phyloP scores from a whole-genome alignment of 2,797 vertebrate species.

The Onychomys arenicola region DNA sequence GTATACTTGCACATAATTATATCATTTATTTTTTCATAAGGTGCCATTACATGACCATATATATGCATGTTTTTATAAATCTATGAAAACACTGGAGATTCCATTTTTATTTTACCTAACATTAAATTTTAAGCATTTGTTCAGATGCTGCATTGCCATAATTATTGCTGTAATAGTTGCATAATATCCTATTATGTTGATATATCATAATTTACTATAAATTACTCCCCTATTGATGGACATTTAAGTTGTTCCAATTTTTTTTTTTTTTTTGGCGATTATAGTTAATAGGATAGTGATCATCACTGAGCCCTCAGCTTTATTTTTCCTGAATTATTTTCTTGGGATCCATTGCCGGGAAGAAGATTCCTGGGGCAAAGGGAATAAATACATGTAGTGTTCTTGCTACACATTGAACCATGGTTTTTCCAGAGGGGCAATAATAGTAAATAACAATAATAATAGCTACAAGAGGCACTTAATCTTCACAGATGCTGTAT shows the following conservation, averaged over 20 bases:
- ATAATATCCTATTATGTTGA: constrained; percentile 64
- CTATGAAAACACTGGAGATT: constrained; percentile 26
- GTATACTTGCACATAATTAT: constrained; percentile 31
- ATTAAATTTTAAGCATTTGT: constrained; percentile 76
- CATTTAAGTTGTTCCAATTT: constrained; percentile 71
- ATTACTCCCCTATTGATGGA: constrained; percentile 72
- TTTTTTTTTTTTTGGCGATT: constrained; percentile 58
- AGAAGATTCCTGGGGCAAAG: constrained; percentile 23
- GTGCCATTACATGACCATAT: constrained; percentile 17
- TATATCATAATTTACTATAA: constrained; percentile 73
- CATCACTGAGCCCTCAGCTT: constrained; percentile 44
- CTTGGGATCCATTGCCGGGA: constrained; percentile 58
- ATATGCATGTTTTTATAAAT: constrained; percentile 58
- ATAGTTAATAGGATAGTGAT: constrained; percentile 60
- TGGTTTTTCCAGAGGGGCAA: constrained; percentile 11
- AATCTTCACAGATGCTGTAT: neutral
- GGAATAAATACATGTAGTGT: neutral
- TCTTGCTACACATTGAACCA: constrained; percentile 24
- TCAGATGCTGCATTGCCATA: constrained; percentile 67
- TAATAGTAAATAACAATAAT: neutral
- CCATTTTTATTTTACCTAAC: constrained; percentile 52
- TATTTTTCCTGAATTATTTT: constrained; percentile 70
- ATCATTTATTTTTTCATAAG: constrained; percentile 56
- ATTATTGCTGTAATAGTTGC: constrained; percentile 65
- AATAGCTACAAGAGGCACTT: neutral